Evolutionary conservation across 1,140 invertebrate genomes (phyloP).

Genomic region (Ceratina calcarata): DNA sequence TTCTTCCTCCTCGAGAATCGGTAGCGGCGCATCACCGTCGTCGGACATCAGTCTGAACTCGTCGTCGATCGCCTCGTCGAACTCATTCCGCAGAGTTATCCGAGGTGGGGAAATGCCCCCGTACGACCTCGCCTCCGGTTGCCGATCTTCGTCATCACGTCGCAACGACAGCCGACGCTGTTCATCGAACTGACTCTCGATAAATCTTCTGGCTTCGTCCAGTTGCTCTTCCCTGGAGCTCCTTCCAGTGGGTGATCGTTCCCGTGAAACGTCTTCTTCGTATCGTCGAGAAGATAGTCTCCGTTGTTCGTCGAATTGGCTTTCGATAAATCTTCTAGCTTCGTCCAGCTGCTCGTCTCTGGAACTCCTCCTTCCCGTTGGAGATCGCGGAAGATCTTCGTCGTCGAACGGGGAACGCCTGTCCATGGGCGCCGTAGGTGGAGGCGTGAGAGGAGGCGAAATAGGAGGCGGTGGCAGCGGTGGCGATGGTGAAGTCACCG

Average conservation of each 20-base stretch:
- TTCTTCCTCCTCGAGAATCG: conserved; percentile 76
- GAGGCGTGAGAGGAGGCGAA: conserved; percentile 21
- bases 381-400: neutral
- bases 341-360: conserved; percentile 43
- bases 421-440: neutral
- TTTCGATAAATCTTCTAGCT: neutral
- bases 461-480: conserved; percentile 29
- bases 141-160: conserved; percentile 62
- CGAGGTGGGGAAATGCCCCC: conserved; percentile 69
- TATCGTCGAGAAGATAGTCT: no score
- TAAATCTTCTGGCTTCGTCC: conserved; percentile 72
- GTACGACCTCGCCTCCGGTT: conserved; percentile 30
- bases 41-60: conserved; percentile 62
- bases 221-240: conserved; percentile 53
- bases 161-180: conserved; percentile 47
- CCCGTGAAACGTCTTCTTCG: no score
- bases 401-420: neutral
- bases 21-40: conserved; percentile 48
- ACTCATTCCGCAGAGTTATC: conserved; percentile 71
- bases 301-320: neutral
- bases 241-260: no score
- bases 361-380: neutral
- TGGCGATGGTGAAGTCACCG: conserved; percentile 28
- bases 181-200: conserved; percentile 74
- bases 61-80: conserved; percentile 71